A percentile compares a stretch with the other conserved stretches of the same genome.
Conservation (phyloP, 2,888 invertebrate genomes). For the Bellardia pandia region DNA sequence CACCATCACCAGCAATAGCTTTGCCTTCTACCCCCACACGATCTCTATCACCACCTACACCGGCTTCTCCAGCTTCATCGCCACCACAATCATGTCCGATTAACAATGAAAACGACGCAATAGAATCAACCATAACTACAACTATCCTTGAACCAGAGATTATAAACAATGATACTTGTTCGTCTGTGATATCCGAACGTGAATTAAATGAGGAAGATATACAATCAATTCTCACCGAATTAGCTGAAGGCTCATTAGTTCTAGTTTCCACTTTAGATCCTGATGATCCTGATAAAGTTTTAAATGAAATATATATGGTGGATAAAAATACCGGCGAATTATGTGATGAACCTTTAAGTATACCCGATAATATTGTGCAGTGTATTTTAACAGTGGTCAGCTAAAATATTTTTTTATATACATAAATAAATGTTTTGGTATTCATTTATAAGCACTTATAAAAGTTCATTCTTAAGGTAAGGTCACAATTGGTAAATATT, state of each 20-base stretch:
- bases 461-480: background rate
- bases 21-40: background rate
- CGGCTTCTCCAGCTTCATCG: background rate
- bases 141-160: conserved; percentile 27
- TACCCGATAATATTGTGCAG: conserved; percentile 83
- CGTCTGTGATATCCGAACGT: conserved; percentile 54
- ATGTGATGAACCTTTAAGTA: conserved; percentile 82
- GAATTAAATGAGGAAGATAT: conserved; percentile 78
- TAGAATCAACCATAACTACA: background rate
- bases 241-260: conserved; percentile 82
- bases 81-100: background rate
- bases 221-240: conserved; percentile 80
- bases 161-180: conserved; percentile 41
- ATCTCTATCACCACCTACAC: background rate
- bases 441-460: conserved; percentile 40
- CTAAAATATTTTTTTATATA: conserved; percentile 56
- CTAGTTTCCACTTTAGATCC: conserved; percentile 82
- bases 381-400: conserved; percentile 81
- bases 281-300: conserved; percentile 78
- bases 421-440: conserved; percentile 7
- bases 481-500: too few relatives aligned
- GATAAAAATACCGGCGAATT: conserved; percentile 81
- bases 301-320: conserved; percentile 83
- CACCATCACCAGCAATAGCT: background rate
- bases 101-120: background rate